Conservation (phyloP, 2,888 invertebrate genomes). For the Argyresthia albistria region DNA sequence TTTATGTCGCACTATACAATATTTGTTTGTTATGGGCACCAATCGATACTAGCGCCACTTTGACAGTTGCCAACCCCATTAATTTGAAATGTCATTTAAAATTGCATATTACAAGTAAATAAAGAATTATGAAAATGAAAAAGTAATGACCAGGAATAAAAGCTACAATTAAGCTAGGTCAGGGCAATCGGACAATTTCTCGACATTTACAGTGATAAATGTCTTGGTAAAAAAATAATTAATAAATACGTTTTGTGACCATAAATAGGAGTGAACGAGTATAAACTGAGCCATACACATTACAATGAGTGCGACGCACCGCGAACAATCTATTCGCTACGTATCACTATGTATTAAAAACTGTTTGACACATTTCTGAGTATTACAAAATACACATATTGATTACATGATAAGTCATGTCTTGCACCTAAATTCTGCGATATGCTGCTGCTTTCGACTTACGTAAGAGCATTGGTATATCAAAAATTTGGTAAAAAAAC, state of each 20-base stretch:
- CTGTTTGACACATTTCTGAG: constrained; percentile 3
- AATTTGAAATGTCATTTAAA: no score
- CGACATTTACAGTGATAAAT: neutral
- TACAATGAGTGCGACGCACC: no score
- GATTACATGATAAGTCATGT: neutral
- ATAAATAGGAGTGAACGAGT: no score
- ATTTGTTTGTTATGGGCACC: no score
- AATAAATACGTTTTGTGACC: neutral
- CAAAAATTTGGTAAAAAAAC: constrained; percentile 62
- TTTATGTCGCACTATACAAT: no score
- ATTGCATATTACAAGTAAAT: no score
- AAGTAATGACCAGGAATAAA: neutral
- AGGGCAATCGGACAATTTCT: neutral
- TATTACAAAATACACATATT: neutral
- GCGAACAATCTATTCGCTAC: neutral
- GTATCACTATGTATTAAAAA: neutral
- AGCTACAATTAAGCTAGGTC: neutral
- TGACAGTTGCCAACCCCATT: no score
- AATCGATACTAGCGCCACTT: no score
- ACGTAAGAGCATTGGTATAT: constrained; percentile 65
- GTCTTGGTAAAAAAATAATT: neutral
- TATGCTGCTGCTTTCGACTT: constrained; percentile 10
- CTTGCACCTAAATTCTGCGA: constrained; percentile 3
- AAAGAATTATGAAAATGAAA: no score
- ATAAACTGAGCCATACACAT: no score